Evolutionary conservation across 1,140 invertebrate species (phyloP).

Genomic region (Palaemon carinicauda): DNA sequence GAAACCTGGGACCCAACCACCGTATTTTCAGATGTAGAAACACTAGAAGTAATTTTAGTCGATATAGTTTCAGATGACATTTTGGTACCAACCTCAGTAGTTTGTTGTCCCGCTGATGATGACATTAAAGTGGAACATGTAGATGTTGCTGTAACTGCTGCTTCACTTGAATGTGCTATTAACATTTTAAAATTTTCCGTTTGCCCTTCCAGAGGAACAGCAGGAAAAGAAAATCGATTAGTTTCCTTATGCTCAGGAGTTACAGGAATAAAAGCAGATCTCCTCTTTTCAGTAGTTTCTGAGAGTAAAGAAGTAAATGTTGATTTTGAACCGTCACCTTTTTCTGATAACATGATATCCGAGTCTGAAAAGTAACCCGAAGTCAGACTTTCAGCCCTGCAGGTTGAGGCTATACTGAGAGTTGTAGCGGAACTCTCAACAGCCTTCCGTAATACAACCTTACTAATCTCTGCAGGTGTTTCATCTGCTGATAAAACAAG

Average conservation of each 20-base stretch:
- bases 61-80: not conserved
- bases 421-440: conserved; percentile 28
- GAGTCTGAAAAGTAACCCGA: conserved; percentile 59
- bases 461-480: not conserved
- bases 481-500: not conserved
- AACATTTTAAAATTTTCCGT: not conserved
- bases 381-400: conserved; percentile 56
- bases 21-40: not conserved
- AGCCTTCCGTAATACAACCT: not conserved
- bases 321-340: not conserved
- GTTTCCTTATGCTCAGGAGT: not conserved
- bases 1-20: not conserved
- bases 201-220: not conserved
- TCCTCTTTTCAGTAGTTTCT: not conserved
- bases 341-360: conserved; percentile 35
- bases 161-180: too few relatives aligned
- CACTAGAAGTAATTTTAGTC: not conserved
- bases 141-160: too few relatives aligned
- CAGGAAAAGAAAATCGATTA: not conserved
- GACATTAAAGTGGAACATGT: too few relatives aligned
- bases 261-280: not conserved
- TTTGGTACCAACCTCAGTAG: not conserved
- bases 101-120: too few relatives aligned
- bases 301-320: not conserved
- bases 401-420: conserved; percentile 40